A percentile compares a stretch with the other conserved stretches of the same genome.
phyloP scores from a whole-genome alignment of 1,140 invertebrate genomes.

The Wiebesia pumilae region DNA sequence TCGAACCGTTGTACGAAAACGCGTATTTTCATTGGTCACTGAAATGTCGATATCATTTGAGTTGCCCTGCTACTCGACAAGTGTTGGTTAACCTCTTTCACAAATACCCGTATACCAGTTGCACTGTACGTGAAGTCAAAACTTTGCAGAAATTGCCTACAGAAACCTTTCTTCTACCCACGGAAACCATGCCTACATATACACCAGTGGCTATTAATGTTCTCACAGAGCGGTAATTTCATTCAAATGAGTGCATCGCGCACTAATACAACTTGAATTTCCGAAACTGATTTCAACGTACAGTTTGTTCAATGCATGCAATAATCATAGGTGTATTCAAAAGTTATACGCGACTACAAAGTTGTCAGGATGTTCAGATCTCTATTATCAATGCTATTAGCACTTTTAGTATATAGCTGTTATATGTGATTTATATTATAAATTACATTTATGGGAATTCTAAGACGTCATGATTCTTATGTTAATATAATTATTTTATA shows the following conservation, averaged over 20 bases:
- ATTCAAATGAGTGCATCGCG: not conserved
- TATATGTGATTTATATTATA: not conserved
- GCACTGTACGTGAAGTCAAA: no score
- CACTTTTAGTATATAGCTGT: not conserved
- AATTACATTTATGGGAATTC: not conserved
- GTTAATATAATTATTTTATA: not conserved
- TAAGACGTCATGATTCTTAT: not conserved
- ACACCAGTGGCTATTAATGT: not conserved
- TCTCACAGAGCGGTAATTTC: not conserved
- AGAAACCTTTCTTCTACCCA: not conserved
- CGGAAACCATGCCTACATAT: not conserved
- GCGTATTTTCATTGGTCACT: not conserved
- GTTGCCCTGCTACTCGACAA: not conserved
- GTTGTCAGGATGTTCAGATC: not conserved
- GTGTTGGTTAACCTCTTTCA: not conserved
- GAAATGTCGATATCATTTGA: not conserved
- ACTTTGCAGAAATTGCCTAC: not conserved
- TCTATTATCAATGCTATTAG: not conserved
- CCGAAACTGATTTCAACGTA: not conserved
- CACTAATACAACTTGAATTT: not conserved
- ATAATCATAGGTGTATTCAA: not conserved
- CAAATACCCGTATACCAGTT: not conserved
- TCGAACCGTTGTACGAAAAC: not conserved
- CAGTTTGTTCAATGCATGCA: not conserved
- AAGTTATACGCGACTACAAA: not conserved